These are phyloP conservation scores for Eucera pruinosa DNA, from an alignment of 2,888 invertebrate species.

Conservation along the genomic window DNA sequence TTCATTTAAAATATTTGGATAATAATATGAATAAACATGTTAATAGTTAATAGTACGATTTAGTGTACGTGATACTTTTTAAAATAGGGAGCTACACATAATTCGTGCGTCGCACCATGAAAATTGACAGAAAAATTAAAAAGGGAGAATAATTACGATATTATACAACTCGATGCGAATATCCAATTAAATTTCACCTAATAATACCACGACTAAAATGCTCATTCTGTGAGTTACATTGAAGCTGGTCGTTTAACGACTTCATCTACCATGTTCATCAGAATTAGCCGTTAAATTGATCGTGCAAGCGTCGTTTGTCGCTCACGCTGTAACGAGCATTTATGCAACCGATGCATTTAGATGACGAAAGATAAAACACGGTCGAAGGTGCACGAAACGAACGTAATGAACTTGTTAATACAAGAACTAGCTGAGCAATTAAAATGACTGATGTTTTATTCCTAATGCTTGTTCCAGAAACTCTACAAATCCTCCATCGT, in stretches of 20 bases:
- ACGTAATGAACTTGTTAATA: conserved; percentile 63
- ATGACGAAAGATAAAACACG: conserved; percentile 60
- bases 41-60: too few relatives aligned
- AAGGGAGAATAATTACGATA: not conserved
- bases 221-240: not conserved
- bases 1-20: too few relatives aligned
- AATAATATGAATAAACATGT: too few relatives aligned
- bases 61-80: too few relatives aligned
- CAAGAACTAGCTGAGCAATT: too few relatives aligned
- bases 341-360: conserved; percentile 51
- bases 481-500: too few relatives aligned
- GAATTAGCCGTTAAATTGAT: conserved; percentile 57
- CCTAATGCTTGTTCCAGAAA: too few relatives aligned
- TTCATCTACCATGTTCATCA: conserved; percentile 46
- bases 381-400: conserved; percentile 44
- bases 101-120: too few relatives aligned
- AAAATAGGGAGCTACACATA: too few relatives aligned
- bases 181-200: conserved; percentile 28
- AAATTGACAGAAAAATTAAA: too few relatives aligned
- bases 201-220: conserved; percentile 13
- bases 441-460: too few relatives aligned
- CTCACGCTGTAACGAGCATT: conserved; percentile 38
- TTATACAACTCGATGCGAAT: not conserved
- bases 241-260: conserved; percentile 33
- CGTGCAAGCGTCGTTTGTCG: conserved; percentile 58